Evolutionary conservation across 2,113 vertebrate genomes (phyloP).

Genomic region (Laticauda colubrina): DNA sequence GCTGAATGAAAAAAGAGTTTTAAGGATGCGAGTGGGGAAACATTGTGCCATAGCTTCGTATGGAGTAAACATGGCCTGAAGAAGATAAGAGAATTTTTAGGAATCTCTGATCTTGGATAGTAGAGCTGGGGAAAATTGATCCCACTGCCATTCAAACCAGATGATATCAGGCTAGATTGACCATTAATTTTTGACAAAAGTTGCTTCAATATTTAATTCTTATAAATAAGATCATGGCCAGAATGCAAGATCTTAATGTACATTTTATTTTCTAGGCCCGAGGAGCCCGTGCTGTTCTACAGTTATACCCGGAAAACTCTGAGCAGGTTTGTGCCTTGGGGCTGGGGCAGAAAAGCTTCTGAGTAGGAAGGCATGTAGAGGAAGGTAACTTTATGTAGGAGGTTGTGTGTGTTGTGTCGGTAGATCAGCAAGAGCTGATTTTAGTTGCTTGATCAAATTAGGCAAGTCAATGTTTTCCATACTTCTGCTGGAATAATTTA

Average conservation of each 20-base stretch:
- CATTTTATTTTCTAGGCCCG: constrained; percentile 72
- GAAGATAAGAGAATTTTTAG: background rate
- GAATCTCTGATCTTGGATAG: background rate
- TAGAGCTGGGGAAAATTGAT: background rate
- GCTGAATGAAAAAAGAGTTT: background rate
- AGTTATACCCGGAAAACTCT: constrained; percentile 93
- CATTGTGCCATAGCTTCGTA: background rate
- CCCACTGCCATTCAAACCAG: background rate
- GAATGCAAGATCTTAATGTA: background rate
- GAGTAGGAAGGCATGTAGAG: background rate
- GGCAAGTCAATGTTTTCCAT: too few species aligned
- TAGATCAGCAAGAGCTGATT: background rate
- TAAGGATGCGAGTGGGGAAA: background rate
- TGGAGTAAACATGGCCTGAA: background rate
- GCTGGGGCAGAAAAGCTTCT: rapidly evolving
- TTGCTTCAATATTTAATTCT: background rate
- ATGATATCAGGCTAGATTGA: background rate
- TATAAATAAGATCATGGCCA: background rate
- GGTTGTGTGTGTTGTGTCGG: background rate
- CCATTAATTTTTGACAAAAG: background rate
- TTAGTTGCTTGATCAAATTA: background rate
- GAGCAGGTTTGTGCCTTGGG: constrained; percentile 78
- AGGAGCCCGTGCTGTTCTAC: constrained; percentile 88
- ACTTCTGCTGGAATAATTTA: background rate
- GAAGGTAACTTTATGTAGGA: background rate